Percentiles rank a stretch among this genome's conserved stretches.
These are phyloP conservation scores for Trachelus troglodyta DNA, from an alignment of 2,888 invertebrate species.

Conservation along the genomic window DNA sequence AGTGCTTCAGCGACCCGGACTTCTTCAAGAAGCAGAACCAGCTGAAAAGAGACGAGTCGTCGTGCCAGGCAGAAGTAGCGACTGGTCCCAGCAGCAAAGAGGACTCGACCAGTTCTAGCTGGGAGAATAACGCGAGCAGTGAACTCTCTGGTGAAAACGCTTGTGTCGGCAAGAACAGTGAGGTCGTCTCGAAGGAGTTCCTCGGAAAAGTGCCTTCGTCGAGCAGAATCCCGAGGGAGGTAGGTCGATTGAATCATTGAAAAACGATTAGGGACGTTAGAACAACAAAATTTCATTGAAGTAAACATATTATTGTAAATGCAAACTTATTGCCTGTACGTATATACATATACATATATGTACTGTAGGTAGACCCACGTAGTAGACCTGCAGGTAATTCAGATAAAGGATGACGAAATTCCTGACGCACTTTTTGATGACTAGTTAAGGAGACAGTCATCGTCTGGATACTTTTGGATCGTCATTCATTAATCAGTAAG, in stretches of 20 bases:
- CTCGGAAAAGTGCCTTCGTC: conserved; percentile 46
- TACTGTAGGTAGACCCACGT: background rate
- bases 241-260: conserved; percentile 13
- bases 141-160: conserved; percentile 35
- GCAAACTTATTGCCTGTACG: no score
- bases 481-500: background rate
- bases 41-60: conserved; percentile 25
- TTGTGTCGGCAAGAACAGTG: conserved; percentile 26
- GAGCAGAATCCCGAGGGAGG: conserved; percentile 20
- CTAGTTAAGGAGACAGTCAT: background rate
- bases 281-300: background rate
- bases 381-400: background rate
- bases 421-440: background rate
- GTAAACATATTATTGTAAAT: background rate
- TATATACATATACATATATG: background rate
- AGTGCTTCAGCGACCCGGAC: conserved; percentile 54
- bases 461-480: background rate
- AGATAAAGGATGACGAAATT: background rate
- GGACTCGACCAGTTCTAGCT: conserved; percentile 41
- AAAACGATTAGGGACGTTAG: conserved; percentile 1
- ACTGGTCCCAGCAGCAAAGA: conserved; percentile 27
- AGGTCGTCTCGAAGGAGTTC: conserved; percentile 44
- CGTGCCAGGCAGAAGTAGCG: conserved; percentile 37
- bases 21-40: conserved; percentile 37
- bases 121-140: conserved; percentile 39